Conservation (phyloP, 2,888 invertebrate genomes). For the Eupithecia abbreviata region DNA sequence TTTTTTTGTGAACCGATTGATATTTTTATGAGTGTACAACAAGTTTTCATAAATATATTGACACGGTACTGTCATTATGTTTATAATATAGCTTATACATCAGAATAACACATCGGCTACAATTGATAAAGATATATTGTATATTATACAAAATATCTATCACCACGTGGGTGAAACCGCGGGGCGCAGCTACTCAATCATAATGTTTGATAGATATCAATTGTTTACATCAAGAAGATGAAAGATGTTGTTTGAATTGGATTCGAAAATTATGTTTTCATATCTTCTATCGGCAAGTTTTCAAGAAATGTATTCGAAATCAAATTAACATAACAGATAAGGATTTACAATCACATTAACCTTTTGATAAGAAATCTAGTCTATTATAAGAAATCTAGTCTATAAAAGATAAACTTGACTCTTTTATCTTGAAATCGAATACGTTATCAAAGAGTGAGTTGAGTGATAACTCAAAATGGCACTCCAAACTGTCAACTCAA, state of each 20-base stretch:
- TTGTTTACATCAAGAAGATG: background rate
- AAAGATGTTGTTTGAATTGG: background rate
- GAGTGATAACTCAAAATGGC: background rate
- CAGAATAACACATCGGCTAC: too few relatives aligned
- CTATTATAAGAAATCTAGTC: background rate
- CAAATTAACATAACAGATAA: slow-evolving; percentile 2
- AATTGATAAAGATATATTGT: too few relatives aligned
- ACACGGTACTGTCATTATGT: too few relatives aligned
- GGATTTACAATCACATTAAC: background rate
- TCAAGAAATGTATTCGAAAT: background rate
- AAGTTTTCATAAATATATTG: too few relatives aligned
- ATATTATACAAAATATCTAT: too few relatives aligned
- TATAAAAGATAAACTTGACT: background rate
- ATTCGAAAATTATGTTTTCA: background rate
- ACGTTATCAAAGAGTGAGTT: background rate
- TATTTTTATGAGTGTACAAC: too few relatives aligned
- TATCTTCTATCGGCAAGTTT: background rate
- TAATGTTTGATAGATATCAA: background rate
- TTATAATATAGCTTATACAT: too few relatives aligned
- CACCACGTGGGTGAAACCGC: too few relatives aligned
- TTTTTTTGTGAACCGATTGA: too few relatives aligned
- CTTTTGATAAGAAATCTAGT: slow-evolving; percentile 1
- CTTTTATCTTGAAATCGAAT: background rate
- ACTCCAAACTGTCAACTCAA: background rate
- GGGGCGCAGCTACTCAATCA: background rate